phyloP scores from a whole-genome alignment of 2,113 vertebrate species.

The Eublepharis macularius region DNA sequence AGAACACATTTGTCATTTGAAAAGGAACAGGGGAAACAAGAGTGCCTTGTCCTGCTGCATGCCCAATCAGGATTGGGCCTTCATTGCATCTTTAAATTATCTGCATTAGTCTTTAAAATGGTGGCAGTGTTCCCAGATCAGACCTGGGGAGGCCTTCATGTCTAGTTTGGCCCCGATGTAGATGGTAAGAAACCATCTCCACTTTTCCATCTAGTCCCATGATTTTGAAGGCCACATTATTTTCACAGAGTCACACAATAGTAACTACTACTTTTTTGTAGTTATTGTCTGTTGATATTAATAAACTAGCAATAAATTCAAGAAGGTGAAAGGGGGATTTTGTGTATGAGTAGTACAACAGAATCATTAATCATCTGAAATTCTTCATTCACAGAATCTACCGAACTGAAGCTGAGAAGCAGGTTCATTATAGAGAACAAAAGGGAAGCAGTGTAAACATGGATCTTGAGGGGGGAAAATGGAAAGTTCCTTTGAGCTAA shows the following conservation, averaged over 20 bases:
- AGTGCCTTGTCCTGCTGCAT: no score
- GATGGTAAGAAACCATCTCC: not conserved
- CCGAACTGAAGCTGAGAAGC: not conserved
- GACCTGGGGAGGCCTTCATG: no score
- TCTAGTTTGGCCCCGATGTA: no score
- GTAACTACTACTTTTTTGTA: not conserved
- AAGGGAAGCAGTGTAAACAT: not conserved
- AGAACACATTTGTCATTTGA: not conserved
- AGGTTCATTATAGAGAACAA: not conserved
- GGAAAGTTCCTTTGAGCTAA: slow-evolving; percentile 3
- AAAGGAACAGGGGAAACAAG: no score
- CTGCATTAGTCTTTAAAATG: no score
- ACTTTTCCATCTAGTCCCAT: not conserved
- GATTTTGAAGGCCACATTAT: not conserved
- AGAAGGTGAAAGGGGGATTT: not conserved
- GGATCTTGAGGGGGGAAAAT: not conserved
- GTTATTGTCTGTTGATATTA: not conserved
- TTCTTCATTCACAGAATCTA: not conserved
- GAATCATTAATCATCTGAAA: not conserved
- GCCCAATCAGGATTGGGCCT: no score
- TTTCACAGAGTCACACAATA: not conserved
- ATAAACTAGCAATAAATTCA: not conserved
- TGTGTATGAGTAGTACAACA: not conserved
- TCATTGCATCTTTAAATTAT: no score
- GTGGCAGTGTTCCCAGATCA: no score